phyloP scores from a whole-genome alignment of 37 sponge, comb jelly and placozoan species.

The Chondrilla cf. caribensis region DNA sequence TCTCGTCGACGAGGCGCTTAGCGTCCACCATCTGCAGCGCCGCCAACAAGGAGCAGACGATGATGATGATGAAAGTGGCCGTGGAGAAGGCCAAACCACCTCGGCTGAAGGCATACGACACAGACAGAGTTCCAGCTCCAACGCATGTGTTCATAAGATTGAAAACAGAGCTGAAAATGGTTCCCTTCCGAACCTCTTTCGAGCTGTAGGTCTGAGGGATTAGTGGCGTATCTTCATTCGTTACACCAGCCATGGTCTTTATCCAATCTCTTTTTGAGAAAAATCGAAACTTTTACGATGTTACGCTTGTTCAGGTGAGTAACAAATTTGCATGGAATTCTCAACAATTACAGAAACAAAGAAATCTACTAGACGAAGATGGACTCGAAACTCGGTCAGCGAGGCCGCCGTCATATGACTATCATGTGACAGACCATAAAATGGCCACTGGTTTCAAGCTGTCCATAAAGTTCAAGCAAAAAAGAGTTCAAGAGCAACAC shows the following conservation, averaged over 20 bases:
- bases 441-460: too few species aligned
- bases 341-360: too few species aligned
- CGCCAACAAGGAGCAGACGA: slow-evolving; percentile 34
- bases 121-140: slow-evolving; percentile 77
- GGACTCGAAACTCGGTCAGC: too few species aligned
- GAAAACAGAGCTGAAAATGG: slow-evolving; percentile 62
- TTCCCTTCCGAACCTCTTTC: slow-evolving; percentile 35
- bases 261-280: too few species aligned
- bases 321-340: too few species aligned
- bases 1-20: slow-evolving; percentile 33
- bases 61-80: slow-evolving; percentile 53
- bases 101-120: slow-evolving; percentile 69
- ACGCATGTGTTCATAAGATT: slow-evolving; percentile 67
- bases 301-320: too few species aligned
- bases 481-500: slow-evolving; percentile 27
- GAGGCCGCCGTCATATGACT: too few species aligned
- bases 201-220: neutral
- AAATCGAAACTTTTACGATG: too few species aligned
- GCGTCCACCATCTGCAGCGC: slow-evolving; percentile 37
- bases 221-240: neutral
- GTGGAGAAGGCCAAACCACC: slow-evolving; percentile 61
- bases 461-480: too few species aligned
- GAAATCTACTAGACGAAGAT: too few species aligned
- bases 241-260: neutral
- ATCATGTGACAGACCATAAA: too few species aligned